These are phyloP conservation scores for Dioctria linearis DNA, from an alignment of 2,888 invertebrate species.

Conservation along the genomic window DNA sequence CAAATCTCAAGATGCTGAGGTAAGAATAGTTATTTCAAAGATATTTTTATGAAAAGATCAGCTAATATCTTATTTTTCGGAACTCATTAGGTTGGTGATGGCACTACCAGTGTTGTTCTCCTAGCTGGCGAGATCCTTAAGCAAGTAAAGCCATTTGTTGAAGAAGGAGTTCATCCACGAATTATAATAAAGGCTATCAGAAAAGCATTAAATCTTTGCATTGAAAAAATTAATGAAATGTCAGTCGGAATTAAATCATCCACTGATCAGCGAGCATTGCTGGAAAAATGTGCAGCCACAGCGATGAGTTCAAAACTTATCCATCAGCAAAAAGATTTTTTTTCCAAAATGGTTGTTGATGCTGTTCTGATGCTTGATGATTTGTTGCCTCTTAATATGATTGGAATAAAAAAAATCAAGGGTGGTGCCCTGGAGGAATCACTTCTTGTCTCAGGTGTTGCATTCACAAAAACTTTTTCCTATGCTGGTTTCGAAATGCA, in stretches of 20 bases:
- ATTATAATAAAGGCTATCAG: slow-evolving; percentile 92
- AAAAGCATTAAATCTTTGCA: slow-evolving; percentile 84
- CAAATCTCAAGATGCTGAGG: slow-evolving; percentile 98
- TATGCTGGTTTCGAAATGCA: slow-evolving; percentile 99
- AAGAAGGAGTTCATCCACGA: slow-evolving; percentile 96
- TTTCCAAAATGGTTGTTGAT: slow-evolving; percentile 97
- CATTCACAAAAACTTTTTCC: slow-evolving; percentile 99
- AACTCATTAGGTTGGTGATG: slow-evolving; percentile 90
- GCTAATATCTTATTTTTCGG: not conserved
- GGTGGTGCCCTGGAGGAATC: slow-evolving; percentile 91
- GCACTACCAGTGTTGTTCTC: slow-evolving; percentile 97
- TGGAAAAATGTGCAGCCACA: slow-evolving; percentile 94
- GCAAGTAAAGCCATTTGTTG: slow-evolving; percentile 94
- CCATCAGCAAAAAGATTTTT: slow-evolving; percentile 95
- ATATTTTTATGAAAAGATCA: not conserved
- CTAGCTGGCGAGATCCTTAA: slow-evolving; percentile 96
- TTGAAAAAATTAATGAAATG: slow-evolving; percentile 86
- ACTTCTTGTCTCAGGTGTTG: slow-evolving; percentile 89
- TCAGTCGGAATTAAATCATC: slow-evolving; percentile 81
- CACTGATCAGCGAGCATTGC: slow-evolving; percentile 69
- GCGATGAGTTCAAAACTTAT: slow-evolving; percentile 98
- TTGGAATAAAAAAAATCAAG: slow-evolving; percentile 96
- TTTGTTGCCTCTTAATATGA: slow-evolving; percentile 96
- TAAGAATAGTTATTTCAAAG: slow-evolving; percentile 66
- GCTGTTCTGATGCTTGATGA: slow-evolving; percentile 94